Conservation (phyloP, 1,140 invertebrate species). For the Zaprionus inermis region DNA sequence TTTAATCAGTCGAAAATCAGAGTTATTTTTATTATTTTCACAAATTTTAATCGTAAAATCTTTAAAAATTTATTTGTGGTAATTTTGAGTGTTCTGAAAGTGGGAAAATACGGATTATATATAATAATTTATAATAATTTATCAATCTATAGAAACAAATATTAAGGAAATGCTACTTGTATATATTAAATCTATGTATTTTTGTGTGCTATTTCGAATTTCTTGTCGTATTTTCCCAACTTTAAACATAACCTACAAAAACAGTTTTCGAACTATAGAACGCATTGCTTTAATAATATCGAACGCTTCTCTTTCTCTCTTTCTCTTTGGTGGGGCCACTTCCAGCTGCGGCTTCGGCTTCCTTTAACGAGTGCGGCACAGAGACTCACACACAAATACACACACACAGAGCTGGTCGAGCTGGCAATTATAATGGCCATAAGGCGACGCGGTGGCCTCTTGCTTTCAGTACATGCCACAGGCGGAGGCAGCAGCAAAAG, state of each 20-base stretch:
- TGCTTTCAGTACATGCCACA: constrained; percentile 27
- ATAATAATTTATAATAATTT: no score
- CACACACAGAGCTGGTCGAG: background rate
- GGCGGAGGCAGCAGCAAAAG: constrained; percentile 8
- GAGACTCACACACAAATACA: constrained; percentile 2
- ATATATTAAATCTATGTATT: no score
- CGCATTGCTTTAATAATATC: background rate
- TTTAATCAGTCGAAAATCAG: no score
- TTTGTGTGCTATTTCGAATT: no score
- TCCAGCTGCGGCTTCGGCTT: constrained; percentile 12
- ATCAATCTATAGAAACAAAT: no score
- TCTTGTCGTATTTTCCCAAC: background rate
- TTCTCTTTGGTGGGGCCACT: background rate
- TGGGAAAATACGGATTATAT: no score
- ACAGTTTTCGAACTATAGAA: background rate
- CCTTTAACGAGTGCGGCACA: constrained; percentile 14
- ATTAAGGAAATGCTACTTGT: no score
- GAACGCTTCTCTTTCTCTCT: background rate
- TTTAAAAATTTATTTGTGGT: no score
- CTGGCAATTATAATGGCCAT: constrained; percentile 47
- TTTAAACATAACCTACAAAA: background rate
- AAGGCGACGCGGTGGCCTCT: constrained; percentile 35
- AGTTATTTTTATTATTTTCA: no score
- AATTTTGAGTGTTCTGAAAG: no score
- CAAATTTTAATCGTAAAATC: no score